Conservation (phyloP, 2,797 vertebrate genomes). For the Xenops minutus region DNA sequence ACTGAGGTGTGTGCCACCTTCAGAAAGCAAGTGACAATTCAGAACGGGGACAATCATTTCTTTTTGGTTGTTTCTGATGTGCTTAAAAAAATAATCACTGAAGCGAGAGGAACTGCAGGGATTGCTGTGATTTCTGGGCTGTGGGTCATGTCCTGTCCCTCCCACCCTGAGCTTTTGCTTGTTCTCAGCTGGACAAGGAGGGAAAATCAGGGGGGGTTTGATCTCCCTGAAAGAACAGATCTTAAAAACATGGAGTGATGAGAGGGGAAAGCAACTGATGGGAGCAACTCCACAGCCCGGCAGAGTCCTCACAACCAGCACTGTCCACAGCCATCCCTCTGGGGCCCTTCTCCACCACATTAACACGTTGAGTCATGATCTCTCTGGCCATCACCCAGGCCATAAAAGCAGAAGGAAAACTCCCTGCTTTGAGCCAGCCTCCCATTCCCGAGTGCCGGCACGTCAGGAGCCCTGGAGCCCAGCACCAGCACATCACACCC, state of each 20-base stretch:
- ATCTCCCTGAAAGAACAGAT: not conserved
- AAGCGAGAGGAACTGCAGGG: not conserved
- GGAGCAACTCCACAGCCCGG: not conserved
- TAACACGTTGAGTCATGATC: not conserved
- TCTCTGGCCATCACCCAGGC: not conserved
- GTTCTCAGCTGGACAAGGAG: not conserved
- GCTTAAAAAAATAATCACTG: accelerated
- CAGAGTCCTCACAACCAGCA: not conserved
- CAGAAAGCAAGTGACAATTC: not conserved
- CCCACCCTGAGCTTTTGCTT: not conserved
- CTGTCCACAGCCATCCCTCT: not conserved
- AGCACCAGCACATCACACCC: accelerated
- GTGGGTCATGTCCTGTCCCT: not conserved
- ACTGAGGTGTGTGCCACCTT: not conserved
- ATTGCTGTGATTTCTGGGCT: not conserved
- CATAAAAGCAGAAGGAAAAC: not conserved
- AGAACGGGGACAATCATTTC: accelerated
- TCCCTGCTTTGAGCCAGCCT: not conserved
- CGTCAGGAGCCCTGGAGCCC: not conserved
- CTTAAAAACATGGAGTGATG: accelerated
- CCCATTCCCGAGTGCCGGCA: not conserved
- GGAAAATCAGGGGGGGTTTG: accelerated
- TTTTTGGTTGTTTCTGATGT: not conserved
- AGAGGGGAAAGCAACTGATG: not conserved
- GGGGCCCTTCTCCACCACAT: not conserved